Conservation (phyloP, 2,113 vertebrate species). For the Ginglymostoma cirratum region DNA sequence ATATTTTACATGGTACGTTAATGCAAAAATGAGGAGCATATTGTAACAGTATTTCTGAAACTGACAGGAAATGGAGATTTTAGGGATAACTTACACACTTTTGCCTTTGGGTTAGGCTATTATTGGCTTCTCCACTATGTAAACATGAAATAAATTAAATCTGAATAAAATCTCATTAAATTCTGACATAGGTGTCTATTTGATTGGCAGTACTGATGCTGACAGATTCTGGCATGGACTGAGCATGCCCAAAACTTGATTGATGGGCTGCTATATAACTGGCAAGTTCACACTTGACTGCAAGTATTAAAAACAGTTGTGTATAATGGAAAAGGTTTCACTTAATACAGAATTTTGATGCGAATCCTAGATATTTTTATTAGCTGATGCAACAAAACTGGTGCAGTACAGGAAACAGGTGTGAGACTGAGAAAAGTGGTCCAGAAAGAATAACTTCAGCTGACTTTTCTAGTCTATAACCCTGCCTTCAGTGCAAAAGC, state of each 20-base stretch:
- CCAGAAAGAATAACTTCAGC: conserved; percentile 6
- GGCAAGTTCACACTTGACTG: conserved; percentile 31
- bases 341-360: conserved; percentile 24
- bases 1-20: conserved; percentile 35
- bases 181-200: conserved; percentile 37
- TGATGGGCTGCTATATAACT: conserved; percentile 25
- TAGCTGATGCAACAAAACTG: conserved; percentile 37
- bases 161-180: conserved; percentile 37
- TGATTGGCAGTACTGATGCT: conserved; percentile 24
- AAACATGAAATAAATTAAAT: conserved; percentile 37
- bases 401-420: conserved; percentile 33
- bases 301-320: conserved; percentile 35
- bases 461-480: background rate
- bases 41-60: conserved; percentile 27
- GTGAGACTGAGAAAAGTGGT: conserved; percentile 31
- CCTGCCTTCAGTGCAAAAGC: background rate
- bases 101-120: conserved; percentile 36
- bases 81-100: conserved; percentile 35
- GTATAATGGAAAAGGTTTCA: conserved; percentile 35
- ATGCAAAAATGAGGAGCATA: conserved; percentile 36
- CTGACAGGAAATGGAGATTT: conserved; percentile 37
- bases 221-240: conserved; percentile 26
- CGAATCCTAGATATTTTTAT: conserved; percentile 30
- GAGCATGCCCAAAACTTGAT: background rate
- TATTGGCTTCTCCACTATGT: conserved; percentile 29